Evolutionary conservation across 2,797 vertebrate species (phyloP), one percentile per base, ranked within the genome.

Genomic region (Macrochelys suwanniensis): DNA sequence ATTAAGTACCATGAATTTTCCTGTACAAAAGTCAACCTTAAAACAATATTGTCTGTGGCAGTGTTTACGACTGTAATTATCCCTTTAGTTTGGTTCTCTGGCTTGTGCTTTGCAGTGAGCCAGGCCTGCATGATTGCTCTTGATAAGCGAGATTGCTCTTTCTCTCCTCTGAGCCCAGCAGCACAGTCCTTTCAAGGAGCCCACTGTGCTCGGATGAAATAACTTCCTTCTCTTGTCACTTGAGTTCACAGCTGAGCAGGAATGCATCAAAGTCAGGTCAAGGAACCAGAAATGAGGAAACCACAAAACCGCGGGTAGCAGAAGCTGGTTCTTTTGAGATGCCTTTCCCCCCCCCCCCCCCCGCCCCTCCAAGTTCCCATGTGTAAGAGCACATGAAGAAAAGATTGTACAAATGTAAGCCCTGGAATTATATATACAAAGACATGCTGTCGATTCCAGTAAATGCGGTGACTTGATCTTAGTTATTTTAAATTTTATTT

Each of bases 211-310:
- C 88, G 79, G 16, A 61, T 94, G 77, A 96, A 97, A 85, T 94
- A 92, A 88, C 57, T 95, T 87, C 86, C 90, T 94, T 95, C 89
- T 96, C 77, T 89, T 92, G 68, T 96, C 97, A 90, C 87, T 92
- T 57, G 54, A 89, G 76, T 90, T 96, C 89, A 83, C 15, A 1
- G 1, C 21, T 84, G 87, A 96, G 91, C 89, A 92, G 92, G 89
- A 88, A 77, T 80, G 37, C 95, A 95, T 96, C 94, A 91, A 95
- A 98, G 88, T 95, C 96, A 95, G 92, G 95, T 97, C 96, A 95
- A 95, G 59, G 84, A 96, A 97, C 88, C 78, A 94, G 94, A 96
- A 95, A 96, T 82, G 85, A 86, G 84, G 89, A 86, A 96, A 78
- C 42, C 78, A 89, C 21, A 89, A 61, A 95, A 88, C 19, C 61